Base-by-base conservation (phyloP, 2,797 vertebrate genomes). In the Muraenolepis orangiensis region DNA sequence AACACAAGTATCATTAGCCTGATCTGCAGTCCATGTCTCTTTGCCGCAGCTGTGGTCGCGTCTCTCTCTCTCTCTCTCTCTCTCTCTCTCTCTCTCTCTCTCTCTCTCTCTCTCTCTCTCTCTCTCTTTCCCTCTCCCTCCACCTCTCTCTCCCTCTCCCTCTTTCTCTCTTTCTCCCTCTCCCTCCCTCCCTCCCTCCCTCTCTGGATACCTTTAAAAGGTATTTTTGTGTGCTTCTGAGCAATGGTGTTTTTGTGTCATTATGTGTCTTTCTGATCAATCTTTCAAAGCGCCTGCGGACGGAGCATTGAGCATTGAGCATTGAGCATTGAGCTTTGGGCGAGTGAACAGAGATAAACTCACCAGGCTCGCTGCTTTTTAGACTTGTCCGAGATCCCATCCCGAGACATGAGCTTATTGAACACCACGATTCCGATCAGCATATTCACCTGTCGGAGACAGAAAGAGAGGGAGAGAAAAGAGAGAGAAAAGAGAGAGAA, bases 321-420 rank as follows among this genome's bases (percentile, higher is more conserved):
- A n/a, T n/a, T n/a, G n/a, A n/a, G n/a, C n/a, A n/a, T 72, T 16
- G 68, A 66, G 20, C 29, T 46, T n/a, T n/a, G 38, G n/a, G n/a
- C 20, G 31, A 36, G 40, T 32, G 38, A 73, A 70, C n/a, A 69
- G 30, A 76, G 74, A 80, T 83, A 36, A 80, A 94, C 97, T 96
- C 93, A 99, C 98, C 97, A 97, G 1, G 97, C 98, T 91, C 97
- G 94, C 88, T 99, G 98, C 94, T 99, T 99, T 95, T 99, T 99
- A 78, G 97, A 98, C 89, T 99, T 99, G 95, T 99, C 98, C 36
- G 97, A 98, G 91, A 99, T 98, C 87, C 98, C 97, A 0, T 99
- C 97, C 1, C 97, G 95, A 76, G 97, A 95, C 97, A 99, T 98
- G 84, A 99, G 96, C 91, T 99, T 99, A 93, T 99, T 99, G 92